These are phyloP conservation scores for Callipepla californica DNA, from an alignment of 2,113 vertebrate species.

Conservation along the genomic window DNA sequence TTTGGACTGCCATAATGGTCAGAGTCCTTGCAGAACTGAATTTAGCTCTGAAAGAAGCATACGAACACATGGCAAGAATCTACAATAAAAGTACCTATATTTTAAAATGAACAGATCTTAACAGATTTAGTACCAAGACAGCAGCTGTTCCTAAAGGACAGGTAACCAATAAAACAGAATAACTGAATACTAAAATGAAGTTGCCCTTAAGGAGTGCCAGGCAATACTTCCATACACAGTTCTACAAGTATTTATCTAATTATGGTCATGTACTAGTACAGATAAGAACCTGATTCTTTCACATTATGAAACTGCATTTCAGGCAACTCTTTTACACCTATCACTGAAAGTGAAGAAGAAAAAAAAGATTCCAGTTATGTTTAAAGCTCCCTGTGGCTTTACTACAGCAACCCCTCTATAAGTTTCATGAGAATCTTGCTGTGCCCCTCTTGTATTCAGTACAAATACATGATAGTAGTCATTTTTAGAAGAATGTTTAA, in stretches of 20 bases:
- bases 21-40: background rate
- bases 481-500: background rate
- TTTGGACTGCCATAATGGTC: background rate
- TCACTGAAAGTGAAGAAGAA: background rate
- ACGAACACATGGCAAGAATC: background rate
- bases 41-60: background rate
- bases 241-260: background rate
- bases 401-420: background rate
- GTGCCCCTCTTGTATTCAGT: background rate
- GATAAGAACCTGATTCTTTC: background rate
- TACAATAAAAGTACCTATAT: rapidly evolving
- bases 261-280: background rate
- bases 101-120: background rate
- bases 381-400: background rate
- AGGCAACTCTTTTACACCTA: background rate
- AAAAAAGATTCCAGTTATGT: background rate
- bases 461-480: background rate
- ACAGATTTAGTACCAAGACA: background rate
- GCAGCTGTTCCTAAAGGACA: background rate
- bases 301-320: background rate
- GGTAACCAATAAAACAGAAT: background rate
- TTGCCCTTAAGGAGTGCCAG: background rate
- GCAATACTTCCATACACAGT: background rate
- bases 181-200: background rate
- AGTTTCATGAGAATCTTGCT: background rate